Evolutionary conservation across 2,888 invertebrate genomes (phyloP).

Genomic region (Agrypnus murinus): DNA sequence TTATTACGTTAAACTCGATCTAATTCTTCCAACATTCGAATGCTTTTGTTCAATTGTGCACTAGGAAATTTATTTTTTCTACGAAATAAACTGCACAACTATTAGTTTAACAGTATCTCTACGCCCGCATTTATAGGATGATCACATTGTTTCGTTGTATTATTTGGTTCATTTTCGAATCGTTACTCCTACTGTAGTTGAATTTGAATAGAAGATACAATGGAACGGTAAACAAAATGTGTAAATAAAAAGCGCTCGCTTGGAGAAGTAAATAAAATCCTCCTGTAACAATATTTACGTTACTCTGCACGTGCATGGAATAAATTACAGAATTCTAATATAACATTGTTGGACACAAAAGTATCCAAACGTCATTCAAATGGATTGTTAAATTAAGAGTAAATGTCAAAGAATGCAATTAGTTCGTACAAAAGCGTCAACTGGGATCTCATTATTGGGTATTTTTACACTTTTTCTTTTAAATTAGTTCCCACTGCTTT

Average conservation of each 20-base stretch:
- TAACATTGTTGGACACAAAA: conserved; percentile 9
- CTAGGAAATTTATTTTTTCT: too few species aligned
- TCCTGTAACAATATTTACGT: conserved; percentile 14
- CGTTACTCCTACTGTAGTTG: conserved; percentile 10
- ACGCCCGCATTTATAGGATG: too few species aligned
- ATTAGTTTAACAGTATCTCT: not conserved
- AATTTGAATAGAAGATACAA: conserved; percentile 19
- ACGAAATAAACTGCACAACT: too few species aligned
- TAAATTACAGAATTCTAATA: conserved; percentile 13
- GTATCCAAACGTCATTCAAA: not conserved
- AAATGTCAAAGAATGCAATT: conserved; percentile 11
- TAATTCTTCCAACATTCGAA: not conserved
- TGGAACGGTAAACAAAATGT: conserved; percentile 16
- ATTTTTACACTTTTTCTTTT: conserved; percentile 15
- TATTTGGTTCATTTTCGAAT: conserved; percentile 1
- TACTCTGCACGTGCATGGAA: conserved; percentile 15
- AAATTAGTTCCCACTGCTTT: not conserved
- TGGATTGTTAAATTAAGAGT: conserved; percentile 5
- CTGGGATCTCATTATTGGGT: not conserved
- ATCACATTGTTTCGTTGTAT: conserved; percentile 5
- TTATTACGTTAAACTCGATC: conserved; percentile 4
- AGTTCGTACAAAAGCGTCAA: not conserved
- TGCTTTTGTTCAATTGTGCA: too few species aligned
- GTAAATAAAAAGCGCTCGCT: conserved; percentile 24
- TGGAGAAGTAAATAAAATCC: conserved; percentile 12